Conservation (phyloP, 2,113 vertebrate species). For the Chitala chitala region DNA sequence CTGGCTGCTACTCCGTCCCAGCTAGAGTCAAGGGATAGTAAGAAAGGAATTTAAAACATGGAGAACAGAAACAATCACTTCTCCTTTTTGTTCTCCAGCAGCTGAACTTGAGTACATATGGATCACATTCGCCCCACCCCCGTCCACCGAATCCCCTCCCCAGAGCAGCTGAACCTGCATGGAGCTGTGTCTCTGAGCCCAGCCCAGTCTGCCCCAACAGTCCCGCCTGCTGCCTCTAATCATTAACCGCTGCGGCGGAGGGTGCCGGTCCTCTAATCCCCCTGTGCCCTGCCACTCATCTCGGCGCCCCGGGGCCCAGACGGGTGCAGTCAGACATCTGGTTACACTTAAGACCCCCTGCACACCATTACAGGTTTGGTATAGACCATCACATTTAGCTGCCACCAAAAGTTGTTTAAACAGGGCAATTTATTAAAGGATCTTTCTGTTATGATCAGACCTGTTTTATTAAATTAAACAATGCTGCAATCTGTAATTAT, state of each 20-base stretch:
- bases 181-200: slow-evolving; percentile 8
- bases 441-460: background rate
- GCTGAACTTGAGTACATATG: slow-evolving; percentile 46
- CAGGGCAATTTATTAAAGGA: background rate
- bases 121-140: slow-evolving; percentile 41
- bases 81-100: slow-evolving; percentile 42
- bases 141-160: background rate
- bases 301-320: background rate
- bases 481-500: too few species aligned
- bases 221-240: slow-evolving; percentile 38
- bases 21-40: slow-evolving; percentile 40
- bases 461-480: too few species aligned
- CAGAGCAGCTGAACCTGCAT: slow-evolving; percentile 39
- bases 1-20: slow-evolving; percentile 20
- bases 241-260: slow-evolving; percentile 37
- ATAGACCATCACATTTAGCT: background rate
- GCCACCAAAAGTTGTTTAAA: background rate
- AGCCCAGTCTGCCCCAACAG: slow-evolving; percentile 20
- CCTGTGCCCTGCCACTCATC: background rate
- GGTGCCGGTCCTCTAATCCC: slow-evolving; percentile 33
- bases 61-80: slow-evolving; percentile 44
- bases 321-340: background rate
- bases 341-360: background rate
- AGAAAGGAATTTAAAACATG: slow-evolving; percentile 49
- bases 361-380: background rate